Percentiles rank a stretch among this genome's conserved stretches.
These are phyloP conservation scores for Esox masquinongy DNA, from an alignment of 2,797 vertebrate species.

Conservation along the genomic window DNA sequence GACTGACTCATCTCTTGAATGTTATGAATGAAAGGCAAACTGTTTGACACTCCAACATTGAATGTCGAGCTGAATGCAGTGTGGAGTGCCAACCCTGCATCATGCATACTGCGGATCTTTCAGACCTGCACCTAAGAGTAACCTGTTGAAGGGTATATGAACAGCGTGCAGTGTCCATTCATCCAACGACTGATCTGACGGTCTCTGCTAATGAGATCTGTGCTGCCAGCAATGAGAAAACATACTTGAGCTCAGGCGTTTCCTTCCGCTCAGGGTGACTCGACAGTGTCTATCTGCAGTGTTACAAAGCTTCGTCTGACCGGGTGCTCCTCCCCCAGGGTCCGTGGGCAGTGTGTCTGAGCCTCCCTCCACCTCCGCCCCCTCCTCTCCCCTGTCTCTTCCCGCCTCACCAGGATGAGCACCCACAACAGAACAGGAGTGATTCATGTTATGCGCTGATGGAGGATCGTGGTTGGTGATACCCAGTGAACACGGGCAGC, in stretches of 20 bases:
- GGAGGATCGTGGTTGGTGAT: conserved; percentile 30
- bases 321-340: conserved; percentile 33
- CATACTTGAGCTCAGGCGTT: conserved; percentile 29
- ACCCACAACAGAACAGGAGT: conserved; percentile 39
- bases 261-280: conserved; percentile 30
- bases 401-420: conserved; percentile 40
- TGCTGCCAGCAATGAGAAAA: neutral
- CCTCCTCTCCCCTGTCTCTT: neutral
- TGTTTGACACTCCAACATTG: conserved; percentile 33
- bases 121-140: neutral
- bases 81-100: conserved; percentile 39
- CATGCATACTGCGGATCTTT: neutral
- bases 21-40: conserved; percentile 35
- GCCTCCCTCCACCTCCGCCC: neutral
- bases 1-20: conserved; percentile 52
- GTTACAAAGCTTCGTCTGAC: conserved; percentile 30
- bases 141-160: neutral
- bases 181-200: conserved; percentile 32
- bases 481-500: neutral
- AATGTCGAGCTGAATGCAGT: conserved; percentile 51
- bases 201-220: conserved; percentile 43
- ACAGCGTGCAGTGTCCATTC: neutral
- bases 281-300: conserved; percentile 30
- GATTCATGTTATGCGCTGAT: conserved; percentile 45
- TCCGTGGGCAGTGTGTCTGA: conserved; percentile 14